These are phyloP conservation scores for Solenodon paradoxus DNA, from an alignment of 2,113 vertebrate genomes.

Conservation along the genomic window DNA sequence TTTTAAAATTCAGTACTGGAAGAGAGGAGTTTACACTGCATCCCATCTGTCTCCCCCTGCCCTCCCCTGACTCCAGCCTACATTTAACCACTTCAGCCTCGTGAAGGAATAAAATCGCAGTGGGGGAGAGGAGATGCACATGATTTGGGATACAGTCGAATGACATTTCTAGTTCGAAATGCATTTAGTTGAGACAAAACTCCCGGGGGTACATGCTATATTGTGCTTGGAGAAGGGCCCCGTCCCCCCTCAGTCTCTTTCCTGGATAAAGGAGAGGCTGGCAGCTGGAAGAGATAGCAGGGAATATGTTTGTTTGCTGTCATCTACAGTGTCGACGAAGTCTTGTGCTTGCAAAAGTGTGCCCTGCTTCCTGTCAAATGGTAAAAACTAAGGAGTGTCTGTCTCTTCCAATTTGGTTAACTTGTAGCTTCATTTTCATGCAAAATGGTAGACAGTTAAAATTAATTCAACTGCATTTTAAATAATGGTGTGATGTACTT, in stretches of 20 bases:
- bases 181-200: background rate
- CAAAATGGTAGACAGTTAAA: slow-evolving; percentile 9
- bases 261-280: background rate
- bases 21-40: background rate
- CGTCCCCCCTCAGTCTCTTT: background rate
- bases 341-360: background rate
- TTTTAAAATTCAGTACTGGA: background rate
- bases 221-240: background rate
- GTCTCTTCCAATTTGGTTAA: slow-evolving; percentile 22
- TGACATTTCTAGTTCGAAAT: slow-evolving; percentile 33
- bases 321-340: background rate
- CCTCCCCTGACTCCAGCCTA: background rate
- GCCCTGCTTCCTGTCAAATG: background rate
- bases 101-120: background rate
- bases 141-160: background rate
- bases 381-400: background rate
- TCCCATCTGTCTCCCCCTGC: background rate
- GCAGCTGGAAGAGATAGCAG: background rate
- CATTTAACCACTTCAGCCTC: background rate
- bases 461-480: background rate
- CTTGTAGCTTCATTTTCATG: slow-evolving; percentile 12
- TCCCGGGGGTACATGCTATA: background rate
- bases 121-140: background rate
- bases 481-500: background rate
- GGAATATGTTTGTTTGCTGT: background rate